Conservation (phyloP, 2,113 vertebrate species). For the Thinocorus orbignyianus region DNA sequence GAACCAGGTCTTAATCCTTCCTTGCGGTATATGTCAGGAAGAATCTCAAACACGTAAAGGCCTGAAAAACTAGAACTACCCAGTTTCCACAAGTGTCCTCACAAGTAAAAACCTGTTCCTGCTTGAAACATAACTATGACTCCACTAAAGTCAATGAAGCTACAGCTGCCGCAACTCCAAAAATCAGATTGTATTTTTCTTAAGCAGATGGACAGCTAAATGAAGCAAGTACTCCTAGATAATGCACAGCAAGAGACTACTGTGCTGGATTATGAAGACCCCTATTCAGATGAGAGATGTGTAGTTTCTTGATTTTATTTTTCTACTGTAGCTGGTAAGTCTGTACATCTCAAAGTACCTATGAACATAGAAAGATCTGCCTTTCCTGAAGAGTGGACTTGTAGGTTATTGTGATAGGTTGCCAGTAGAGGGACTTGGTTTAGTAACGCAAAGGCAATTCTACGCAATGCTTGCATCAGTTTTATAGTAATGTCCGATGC, state of each 20-base stretch:
- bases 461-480: neutral
- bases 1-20: neutral
- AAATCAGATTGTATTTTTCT: neutral
- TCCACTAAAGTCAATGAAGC: neutral
- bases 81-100: neutral
- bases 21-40: neutral
- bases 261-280: neutral
- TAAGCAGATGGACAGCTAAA: neutral
- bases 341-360: neutral
- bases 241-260: neutral
- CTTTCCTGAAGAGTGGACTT: neutral
- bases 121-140: neutral
- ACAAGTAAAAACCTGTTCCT: neutral
- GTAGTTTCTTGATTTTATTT: neutral
- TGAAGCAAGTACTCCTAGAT: neutral
- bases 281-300: neutral
- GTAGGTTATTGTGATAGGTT: neutral
- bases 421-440: neutral
- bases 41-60: neutral
- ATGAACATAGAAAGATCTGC: neutral
- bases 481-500: neutral
- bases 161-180: neutral
- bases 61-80: neutral
- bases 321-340: neutral
- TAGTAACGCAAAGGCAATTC: neutral